phyloP scores from a whole-genome alignment of 2,888 invertebrate genomes.

The Heteromyza rotundicornis region DNA sequence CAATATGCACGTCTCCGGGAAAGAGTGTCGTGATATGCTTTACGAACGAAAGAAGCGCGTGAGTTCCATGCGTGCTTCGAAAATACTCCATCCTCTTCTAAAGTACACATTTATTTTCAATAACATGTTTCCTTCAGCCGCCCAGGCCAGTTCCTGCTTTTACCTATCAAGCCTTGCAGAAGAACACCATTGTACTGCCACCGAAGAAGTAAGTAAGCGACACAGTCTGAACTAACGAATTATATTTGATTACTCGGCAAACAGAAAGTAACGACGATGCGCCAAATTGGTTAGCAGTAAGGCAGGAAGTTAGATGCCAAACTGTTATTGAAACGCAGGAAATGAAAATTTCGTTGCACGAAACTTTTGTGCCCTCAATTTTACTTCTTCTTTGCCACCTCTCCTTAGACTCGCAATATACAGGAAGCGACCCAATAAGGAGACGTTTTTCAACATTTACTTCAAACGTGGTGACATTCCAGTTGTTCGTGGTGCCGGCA shows the following conservation, averaged over 20 bases:
- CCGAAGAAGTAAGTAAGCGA: constrained; percentile 50
- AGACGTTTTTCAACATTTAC: constrained; percentile 58
- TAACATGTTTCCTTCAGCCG: neutral
- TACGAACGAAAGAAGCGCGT: constrained; percentile 20
- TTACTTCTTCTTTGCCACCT: too few species aligned
- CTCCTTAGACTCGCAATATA: constrained; percentile 48
- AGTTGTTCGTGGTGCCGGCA: constrained; percentile 44
- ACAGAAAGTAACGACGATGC: too few species aligned
- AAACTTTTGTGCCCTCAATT: neutral
- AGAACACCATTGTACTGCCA: constrained; percentile 54
- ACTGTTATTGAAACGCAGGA: too few species aligned
- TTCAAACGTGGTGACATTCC: constrained; percentile 60
- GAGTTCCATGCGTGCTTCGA: too few species aligned
- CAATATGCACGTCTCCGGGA: constrained; percentile 30
- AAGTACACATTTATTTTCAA: too few species aligned
- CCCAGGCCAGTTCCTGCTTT: constrained; percentile 52
- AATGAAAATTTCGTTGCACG: too few species aligned
- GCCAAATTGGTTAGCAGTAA: too few species aligned
- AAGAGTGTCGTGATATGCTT: constrained; percentile 37
- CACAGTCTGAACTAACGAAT: neutral
- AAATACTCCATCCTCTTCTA: too few species aligned
- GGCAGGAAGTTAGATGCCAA: too few species aligned
- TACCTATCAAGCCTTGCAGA: constrained; percentile 57
- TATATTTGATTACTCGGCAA: too few species aligned
- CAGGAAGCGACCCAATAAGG: constrained; percentile 47